Conservation (phyloP, 1,140 invertebrate genomes). For the Ostrea edulis region DNA sequence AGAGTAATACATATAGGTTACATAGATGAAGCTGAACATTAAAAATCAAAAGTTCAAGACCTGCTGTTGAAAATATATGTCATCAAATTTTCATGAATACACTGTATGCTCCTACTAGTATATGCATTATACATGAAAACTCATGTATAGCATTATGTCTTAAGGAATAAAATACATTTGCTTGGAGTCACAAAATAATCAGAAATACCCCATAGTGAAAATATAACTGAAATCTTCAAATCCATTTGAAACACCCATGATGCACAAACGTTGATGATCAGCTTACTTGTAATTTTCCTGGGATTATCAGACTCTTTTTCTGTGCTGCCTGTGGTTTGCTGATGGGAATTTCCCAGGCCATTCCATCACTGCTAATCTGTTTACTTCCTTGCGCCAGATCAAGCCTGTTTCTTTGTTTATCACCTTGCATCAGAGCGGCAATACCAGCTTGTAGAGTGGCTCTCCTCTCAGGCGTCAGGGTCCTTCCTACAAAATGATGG, state of each 20-base stretch:
- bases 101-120: too few species aligned
- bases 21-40: too few species aligned
- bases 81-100: too few species aligned
- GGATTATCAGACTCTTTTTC: constrained; percentile 58
- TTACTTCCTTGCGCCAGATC: constrained; percentile 47
- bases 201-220: too few species aligned
- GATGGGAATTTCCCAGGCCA: constrained; percentile 50
- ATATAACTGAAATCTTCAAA: too few species aligned
- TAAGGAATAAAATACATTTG: too few species aligned
- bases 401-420: constrained; percentile 41
- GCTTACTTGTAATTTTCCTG: constrained; percentile 57
- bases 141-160: too few species aligned
- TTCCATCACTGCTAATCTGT: constrained; percentile 24
- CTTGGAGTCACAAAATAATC: too few species aligned
- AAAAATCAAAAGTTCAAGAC: too few species aligned
- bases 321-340: constrained; percentile 8
- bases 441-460: constrained; percentile 54
- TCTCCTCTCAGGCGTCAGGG: constrained; percentile 54
- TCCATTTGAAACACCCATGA: background rate
- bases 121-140: too few species aligned
- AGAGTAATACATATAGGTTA: too few species aligned
- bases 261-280: background rate
- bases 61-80: too few species aligned
- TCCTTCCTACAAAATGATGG: background rate
- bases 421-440: constrained; percentile 51